Evolutionary conservation across 1,140 invertebrate genomes (phyloP).

Genomic region (Trinorchestia longiramus): DNA sequence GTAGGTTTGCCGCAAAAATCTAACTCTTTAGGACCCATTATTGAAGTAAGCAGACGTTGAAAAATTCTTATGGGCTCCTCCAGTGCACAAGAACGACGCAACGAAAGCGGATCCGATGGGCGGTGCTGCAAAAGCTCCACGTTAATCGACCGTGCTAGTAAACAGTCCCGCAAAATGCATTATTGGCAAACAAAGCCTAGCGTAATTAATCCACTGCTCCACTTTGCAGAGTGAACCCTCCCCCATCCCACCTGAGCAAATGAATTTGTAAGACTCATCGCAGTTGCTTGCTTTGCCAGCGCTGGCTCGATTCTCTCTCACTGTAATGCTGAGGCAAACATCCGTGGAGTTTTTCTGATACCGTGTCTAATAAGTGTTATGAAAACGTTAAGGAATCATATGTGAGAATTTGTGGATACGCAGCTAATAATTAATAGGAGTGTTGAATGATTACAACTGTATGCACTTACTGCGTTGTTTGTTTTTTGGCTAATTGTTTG

Average conservation of each 20-base stretch:
- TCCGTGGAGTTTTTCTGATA: neutral
- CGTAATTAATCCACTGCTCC: neutral
- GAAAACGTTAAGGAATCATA: too few relatives aligned
- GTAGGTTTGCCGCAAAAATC: too few relatives aligned
- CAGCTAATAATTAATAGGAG: too few relatives aligned
- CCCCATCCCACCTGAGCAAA: neutral
- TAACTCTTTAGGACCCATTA: too few relatives aligned
- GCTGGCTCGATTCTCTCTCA: neutral
- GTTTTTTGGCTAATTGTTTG: too few relatives aligned
- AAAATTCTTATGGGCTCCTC: neutral
- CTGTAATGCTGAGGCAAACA: neutral
- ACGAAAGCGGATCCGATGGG: neutral
- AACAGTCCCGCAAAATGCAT: neutral
- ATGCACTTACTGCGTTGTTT: too few relatives aligned
- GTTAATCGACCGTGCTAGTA: neutral
- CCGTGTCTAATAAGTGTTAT: too few relatives aligned
- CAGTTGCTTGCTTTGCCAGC: neutral
- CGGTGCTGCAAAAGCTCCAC: neutral
- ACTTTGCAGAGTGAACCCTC: neutral
- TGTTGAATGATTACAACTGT: too few relatives aligned
- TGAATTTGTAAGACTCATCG: neutral
- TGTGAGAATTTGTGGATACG: too few relatives aligned
- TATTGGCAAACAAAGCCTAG: neutral
- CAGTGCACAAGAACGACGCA: neutral
- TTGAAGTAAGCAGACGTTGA: neutral